These are phyloP conservation scores for Cryptosula pallasiana DNA, from an alignment of 2,888 invertebrate species.

Conservation along the genomic window DNA sequence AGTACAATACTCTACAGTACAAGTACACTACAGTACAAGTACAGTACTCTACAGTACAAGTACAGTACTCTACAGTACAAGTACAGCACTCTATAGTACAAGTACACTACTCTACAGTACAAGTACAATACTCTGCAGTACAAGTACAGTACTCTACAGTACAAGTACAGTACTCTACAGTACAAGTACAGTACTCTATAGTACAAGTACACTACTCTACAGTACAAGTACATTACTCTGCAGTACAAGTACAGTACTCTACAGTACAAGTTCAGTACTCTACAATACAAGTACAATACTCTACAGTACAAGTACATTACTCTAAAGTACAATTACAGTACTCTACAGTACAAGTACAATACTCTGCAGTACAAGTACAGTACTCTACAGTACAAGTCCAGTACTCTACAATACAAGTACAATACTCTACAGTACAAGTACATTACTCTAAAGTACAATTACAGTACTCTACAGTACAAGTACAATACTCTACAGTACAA, in stretches of 20 bases:
- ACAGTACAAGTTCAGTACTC: conserved; percentile 25
- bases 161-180: conserved; percentile 42
- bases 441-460: not conserved
- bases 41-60: too few species aligned
- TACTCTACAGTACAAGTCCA: conserved; percentile 35
- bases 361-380: conserved; percentile 33
- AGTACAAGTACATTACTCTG: conserved; percentile 23
- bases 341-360: conserved; percentile 34
- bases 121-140: conserved; percentile 41
- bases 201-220: conserved; percentile 41
- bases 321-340: conserved; percentile 33
- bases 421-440: conserved; percentile 37
- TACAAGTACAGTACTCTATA: not conserved
- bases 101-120: too few species aligned
- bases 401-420: conserved; percentile 30
- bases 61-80: conserved; percentile 40
- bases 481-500: conserved; percentile 18
- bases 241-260: conserved; percentile 42
- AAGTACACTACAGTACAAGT: not conserved
- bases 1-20: conserved; percentile 42
- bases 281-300: conserved; percentile 38
- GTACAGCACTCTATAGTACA: too few species aligned
- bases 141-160: not conserved
- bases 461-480: conserved; percentile 39
- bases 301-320: conserved; percentile 31